These are phyloP conservation scores for Muschampia plurimacula DNA, from an alignment of 2,888 invertebrate genomes.

Conservation along the genomic window DNA sequence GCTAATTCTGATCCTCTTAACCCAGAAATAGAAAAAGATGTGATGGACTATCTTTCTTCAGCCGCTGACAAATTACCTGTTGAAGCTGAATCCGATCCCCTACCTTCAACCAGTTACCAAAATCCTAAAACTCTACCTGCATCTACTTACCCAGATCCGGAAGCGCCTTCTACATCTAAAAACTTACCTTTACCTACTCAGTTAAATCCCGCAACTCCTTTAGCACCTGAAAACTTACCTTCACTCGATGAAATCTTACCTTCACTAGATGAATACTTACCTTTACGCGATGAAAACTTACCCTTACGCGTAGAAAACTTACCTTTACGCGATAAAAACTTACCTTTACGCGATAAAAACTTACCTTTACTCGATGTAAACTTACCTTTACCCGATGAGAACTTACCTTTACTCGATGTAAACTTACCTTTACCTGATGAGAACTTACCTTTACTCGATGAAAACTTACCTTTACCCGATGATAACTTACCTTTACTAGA, in stretches of 20 bases:
- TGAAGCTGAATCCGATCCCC: not conserved
- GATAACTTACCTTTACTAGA: not conserved
- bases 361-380: no score
- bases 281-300: no score
- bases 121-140: conserved; percentile 14
- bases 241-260: no score
- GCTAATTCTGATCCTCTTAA: not conserved
- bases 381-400: no score
- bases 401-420: not conserved
- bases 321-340: no score
- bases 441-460: no score
- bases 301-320: no score
- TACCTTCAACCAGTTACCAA: conserved; percentile 7
- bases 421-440: not conserved
- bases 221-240: not conserved
- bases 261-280: no score
- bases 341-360: no score
- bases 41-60: conserved; percentile 3
- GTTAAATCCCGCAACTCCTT: not conserved
- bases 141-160: conserved; percentile 1
- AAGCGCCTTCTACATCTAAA: conserved; percentile 2
- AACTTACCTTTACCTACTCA: conserved; percentile 9
- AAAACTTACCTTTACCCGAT: not conserved
- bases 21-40: conserved; percentile 16
- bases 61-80: not conserved